These are phyloP conservation scores for Fukomys damarensis DNA, from an alignment of 2,113 vertebrate genomes.

Conservation along the genomic window DNA sequence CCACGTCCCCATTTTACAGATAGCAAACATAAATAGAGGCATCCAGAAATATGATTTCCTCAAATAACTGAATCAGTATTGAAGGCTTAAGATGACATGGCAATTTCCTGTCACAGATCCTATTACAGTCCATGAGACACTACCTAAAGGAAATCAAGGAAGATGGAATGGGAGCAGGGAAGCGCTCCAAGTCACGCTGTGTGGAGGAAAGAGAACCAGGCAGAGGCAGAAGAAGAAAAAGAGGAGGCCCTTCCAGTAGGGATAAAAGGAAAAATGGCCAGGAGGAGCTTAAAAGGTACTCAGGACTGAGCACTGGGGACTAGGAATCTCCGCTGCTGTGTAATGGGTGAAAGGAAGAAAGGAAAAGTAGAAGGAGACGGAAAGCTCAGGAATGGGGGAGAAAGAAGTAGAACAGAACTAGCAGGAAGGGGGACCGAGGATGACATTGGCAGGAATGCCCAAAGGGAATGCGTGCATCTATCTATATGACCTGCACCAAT, in stretches of 20 bases:
- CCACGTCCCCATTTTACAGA: not conserved
- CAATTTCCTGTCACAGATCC: not conserved
- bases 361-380: not conserved
- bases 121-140: not conserved
- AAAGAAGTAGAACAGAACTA: not conserved
- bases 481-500: not conserved
- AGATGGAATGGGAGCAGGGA: not conserved
- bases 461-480: not conserved
- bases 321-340: not conserved
- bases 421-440: not conserved
- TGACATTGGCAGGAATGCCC: not conserved
- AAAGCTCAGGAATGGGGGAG: not conserved
- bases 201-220: too few species aligned
- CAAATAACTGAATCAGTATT: not conserved
- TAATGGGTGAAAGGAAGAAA: not conserved
- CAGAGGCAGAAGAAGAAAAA: not conserved
- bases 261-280: not conserved
- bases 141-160: not conserved
- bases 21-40: not conserved
- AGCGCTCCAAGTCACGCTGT: not conserved
- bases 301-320: too few species aligned
- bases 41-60: not conserved
- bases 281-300: not conserved
- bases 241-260: not conserved
- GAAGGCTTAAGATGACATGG: not conserved